phyloP scores from a whole-genome alignment of 2,113 vertebrate species.

The Smithornis capensis region DNA sequence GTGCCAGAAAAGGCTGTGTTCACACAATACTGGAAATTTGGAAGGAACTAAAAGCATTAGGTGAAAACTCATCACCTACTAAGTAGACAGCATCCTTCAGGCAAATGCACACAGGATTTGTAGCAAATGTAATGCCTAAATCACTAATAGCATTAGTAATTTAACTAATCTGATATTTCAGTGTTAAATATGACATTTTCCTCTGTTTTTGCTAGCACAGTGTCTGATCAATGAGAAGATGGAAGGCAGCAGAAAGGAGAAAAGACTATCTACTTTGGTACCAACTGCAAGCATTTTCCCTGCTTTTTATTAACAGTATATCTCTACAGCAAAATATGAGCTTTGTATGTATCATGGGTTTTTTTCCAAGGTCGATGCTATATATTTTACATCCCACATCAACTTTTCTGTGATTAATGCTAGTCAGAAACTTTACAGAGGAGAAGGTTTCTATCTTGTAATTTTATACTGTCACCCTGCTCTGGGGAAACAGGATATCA shows the following conservation, averaged over 20 bases:
- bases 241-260: background rate
- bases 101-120: accelerated
- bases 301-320: background rate
- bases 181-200: background rate
- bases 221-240: background rate
- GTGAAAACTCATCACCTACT: background rate
- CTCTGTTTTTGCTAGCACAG: background rate
- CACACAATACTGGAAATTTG: background rate
- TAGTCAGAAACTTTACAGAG: background rate
- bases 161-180: background rate
- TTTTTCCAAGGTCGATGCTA: background rate
- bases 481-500: background rate
- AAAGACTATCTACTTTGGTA: background rate
- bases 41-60: no score
- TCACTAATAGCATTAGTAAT: background rate
- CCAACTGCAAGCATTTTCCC: background rate
- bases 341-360: background rate
- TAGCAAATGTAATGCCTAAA: background rate
- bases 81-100: background rate
- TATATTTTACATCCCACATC: background rate
- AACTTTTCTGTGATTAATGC: background rate
- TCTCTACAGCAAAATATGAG: background rate
- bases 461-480: background rate
- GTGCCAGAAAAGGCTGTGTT: background rate
- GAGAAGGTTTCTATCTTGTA: background rate